Evolutionary conservation across 2,888 invertebrate species (phyloP).

Genomic region (Allacma fusca): DNA sequence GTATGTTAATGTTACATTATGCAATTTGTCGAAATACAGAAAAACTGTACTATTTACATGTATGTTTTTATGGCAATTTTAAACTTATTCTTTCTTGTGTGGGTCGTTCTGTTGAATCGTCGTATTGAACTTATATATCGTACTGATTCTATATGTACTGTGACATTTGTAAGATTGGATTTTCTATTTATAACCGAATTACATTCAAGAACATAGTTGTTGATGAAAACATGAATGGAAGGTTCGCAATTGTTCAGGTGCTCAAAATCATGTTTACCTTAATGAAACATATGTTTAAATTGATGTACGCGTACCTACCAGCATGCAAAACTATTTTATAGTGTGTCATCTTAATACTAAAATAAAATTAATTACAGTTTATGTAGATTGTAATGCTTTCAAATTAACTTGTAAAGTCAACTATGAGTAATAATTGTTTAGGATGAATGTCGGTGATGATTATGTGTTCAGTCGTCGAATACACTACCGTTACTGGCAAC

Average conservation of each 20-base stretch:
- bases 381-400: slow-evolving; percentile 5
- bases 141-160: slow-evolving; percentile 14
- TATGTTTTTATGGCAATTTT: slow-evolving; percentile 1
- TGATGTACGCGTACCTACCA: slow-evolving; percentile 22
- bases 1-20: too few relatives aligned
- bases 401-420: background rate
- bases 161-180: slow-evolving; percentile 27
- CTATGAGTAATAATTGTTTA: slow-evolving; percentile 1
- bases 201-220: background rate
- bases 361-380: background rate
- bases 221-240: slow-evolving; percentile 2
- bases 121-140: slow-evolving; percentile 6
- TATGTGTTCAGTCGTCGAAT: slow-evolving; percentile 14
- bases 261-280: slow-evolving; percentile 32
- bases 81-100: background rate
- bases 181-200: slow-evolving; percentile 22
- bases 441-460: slow-evolving; percentile 8
- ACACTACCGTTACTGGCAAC: background rate
- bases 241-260: slow-evolving; percentile 29
- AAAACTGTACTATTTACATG: background rate
- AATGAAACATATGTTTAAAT: slow-evolving; percentile 26
- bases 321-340: slow-evolving; percentile 21
- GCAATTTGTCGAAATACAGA: too few relatives aligned
- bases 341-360: background rate
- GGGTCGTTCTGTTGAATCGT: background rate